Evolutionary conservation across 2,888 invertebrate species (phyloP).

Genomic region (Cartodere bifasciata): DNA sequence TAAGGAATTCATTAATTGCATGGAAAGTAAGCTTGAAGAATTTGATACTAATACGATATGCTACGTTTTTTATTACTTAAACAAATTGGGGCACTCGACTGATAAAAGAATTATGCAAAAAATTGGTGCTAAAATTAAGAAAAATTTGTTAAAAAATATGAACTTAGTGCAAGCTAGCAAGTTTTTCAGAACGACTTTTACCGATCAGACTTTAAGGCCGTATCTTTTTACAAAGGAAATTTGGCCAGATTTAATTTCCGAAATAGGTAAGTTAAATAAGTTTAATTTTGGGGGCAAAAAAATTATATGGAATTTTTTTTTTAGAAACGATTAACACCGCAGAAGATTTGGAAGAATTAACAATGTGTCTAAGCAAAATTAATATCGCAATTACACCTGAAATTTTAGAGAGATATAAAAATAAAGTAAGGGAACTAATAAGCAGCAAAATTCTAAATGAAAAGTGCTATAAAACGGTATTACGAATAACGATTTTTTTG

Average conservation of each 20-base stretch:
- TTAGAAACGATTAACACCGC: slow-evolving; percentile 28
- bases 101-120: slow-evolving; percentile 27
- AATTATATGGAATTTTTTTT: slow-evolving; percentile 18
- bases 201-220: slow-evolving; percentile 31
- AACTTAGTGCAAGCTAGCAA: slow-evolving; percentile 25
- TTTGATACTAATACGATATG: slow-evolving; percentile 33
- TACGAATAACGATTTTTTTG: slow-evolving; percentile 33
- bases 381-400: slow-evolving; percentile 30
- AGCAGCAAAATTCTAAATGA: slow-evolving; percentile 23
- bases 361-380: slow-evolving; percentile 36
- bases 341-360: slow-evolving; percentile 35
- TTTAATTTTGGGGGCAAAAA: slow-evolving; percentile 3
- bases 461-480: slow-evolving; percentile 20
- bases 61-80: slow-evolving; percentile 36
- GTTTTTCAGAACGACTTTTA: slow-evolving; percentile 33
- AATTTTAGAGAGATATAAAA: slow-evolving; percentile 30
- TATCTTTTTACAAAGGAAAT: slow-evolving; percentile 31
- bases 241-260: slow-evolving; percentile 30
- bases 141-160: slow-evolving; percentile 20
- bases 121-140: slow-evolving; percentile 28
- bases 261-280: slow-evolving; percentile 26
- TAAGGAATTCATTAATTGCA: slow-evolving; percentile 20
- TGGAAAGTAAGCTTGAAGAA: slow-evolving; percentile 24
- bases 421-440: slow-evolving; percentile 29
- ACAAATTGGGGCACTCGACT: slow-evolving; percentile 34